These are phyloP conservation scores for Brachionus plicatilis DNA, from an alignment of 1,140 invertebrate species.

Conservation along the genomic window DNA sequence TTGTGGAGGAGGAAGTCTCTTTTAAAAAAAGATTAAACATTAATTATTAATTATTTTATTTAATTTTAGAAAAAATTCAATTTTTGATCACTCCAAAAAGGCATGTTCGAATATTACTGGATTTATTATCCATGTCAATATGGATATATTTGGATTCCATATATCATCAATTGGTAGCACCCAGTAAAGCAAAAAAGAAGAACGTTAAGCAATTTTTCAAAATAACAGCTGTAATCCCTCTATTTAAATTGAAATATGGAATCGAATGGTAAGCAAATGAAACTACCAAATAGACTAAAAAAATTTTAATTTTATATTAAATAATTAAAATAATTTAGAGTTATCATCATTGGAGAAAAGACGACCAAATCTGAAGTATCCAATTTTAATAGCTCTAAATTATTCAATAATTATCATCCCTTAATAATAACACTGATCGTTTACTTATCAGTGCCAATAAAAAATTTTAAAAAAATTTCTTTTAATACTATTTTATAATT, in stretches of 20 bases:
- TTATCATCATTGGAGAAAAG: too few relatives aligned
- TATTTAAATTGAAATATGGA: background rate
- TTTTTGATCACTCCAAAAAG: too few relatives aligned
- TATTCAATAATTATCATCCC: background rate
- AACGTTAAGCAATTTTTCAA: background rate
- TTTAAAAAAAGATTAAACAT: too few relatives aligned
- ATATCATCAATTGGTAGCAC: background rate
- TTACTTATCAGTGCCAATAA: background rate
- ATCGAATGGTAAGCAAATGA: background rate
- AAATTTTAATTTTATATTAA: background rate
- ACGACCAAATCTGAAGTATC: too few relatives aligned
- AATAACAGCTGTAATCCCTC: background rate
- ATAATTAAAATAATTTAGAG: background rate
- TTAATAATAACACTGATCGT: background rate
- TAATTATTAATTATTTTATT: too few relatives aligned
- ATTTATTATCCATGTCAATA: too few relatives aligned
- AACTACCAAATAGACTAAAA: background rate
- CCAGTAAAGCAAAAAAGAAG: background rate
- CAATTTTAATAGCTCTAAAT: too few relatives aligned
- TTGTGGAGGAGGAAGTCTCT: too few relatives aligned
- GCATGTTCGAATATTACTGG: too few relatives aligned
- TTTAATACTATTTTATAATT: background rate
- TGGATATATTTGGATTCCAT: too few relatives aligned
- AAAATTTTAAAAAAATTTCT: background rate
- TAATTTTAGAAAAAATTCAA: too few relatives aligned